These are phyloP conservation scores for Rhodeus uyekii DNA, from an alignment of 2,797 vertebrate species.

Conservation along the genomic window DNA sequence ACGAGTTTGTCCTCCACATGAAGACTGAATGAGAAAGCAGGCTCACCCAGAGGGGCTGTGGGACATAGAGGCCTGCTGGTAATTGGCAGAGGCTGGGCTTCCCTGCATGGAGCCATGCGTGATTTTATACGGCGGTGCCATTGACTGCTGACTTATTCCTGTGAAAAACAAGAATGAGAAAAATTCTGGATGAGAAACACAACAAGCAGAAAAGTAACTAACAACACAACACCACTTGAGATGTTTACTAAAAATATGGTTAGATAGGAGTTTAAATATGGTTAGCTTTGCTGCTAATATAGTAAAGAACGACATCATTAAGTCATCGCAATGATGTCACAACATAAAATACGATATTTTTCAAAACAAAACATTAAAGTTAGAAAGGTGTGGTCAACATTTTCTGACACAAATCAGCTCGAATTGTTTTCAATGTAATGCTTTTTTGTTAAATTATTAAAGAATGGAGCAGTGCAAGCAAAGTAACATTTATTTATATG, in stretches of 20 bases:
- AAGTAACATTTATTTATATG: neutral
- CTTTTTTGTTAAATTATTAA: neutral
- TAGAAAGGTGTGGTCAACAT: too few relatives aligned
- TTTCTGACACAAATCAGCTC: neutral
- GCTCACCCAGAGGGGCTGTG: constrained; percentile 93
- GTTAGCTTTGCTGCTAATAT: neutral
- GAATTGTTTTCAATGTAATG: neutral
- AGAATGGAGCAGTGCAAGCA: neutral
- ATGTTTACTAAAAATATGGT: neutral
- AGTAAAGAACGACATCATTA: neutral
- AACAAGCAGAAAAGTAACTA: neutral
- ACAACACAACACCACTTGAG: neutral
- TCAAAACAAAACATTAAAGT: too few relatives aligned
- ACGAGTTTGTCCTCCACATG: neutral
- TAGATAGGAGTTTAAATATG: neutral
- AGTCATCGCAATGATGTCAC: neutral
- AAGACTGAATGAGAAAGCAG: neutral
- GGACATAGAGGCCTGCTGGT: constrained; percentile 94
- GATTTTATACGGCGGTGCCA: constrained; percentile 94
- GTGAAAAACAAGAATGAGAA: constrained; percentile 21
- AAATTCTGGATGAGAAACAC: neutral
- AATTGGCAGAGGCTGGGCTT: constrained; percentile 95
- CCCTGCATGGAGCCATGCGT: constrained; percentile 96
- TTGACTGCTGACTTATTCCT: constrained; percentile 89
- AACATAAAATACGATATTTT: neutral